Evolutionary conservation across 2,113 vertebrate species (phyloP).

Genomic region (Dromas ardeola): DNA sequence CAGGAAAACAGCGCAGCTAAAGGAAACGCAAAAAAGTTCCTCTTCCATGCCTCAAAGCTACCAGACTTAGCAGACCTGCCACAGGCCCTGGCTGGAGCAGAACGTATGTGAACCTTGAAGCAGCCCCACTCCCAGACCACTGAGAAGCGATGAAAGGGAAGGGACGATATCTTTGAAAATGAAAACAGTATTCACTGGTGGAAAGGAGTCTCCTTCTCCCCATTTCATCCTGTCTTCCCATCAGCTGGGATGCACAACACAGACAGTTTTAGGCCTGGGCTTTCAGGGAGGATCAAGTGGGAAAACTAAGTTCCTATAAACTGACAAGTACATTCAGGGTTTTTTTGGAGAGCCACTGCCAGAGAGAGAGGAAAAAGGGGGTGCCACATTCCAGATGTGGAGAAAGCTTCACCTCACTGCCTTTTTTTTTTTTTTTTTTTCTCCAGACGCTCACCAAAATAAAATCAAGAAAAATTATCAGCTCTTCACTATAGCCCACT

Average conservation of each 20-base stretch:
- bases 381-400: not conserved
- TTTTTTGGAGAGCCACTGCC: not conserved
- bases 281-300: not conserved
- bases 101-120: fast-evolving
- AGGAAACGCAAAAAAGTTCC: not conserved
- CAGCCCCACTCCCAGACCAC: not conserved
- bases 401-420: not conserved
- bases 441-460: not conserved
- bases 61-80: not conserved
- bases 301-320: not conserved
- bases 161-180: not conserved
- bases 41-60: not conserved
- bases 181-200: fast-evolving
- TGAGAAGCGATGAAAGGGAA: not conserved
- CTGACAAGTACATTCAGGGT: fast-evolving
- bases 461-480: not conserved
- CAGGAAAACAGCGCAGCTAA: not conserved
- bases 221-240: not conserved
- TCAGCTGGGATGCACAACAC: not conserved
- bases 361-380: not conserved
- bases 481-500: not conserved
- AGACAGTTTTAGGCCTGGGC: not conserved
- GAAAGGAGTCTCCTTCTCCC: not conserved
- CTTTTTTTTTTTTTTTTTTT: not conserved
- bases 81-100: not conserved